A percentile compares a stretch with the other conserved stretches of the same genome.
Evolutionary conservation across 92 coral and sea anemone species (phyloP).

Genomic region (Paramuricea clavata): DNA sequence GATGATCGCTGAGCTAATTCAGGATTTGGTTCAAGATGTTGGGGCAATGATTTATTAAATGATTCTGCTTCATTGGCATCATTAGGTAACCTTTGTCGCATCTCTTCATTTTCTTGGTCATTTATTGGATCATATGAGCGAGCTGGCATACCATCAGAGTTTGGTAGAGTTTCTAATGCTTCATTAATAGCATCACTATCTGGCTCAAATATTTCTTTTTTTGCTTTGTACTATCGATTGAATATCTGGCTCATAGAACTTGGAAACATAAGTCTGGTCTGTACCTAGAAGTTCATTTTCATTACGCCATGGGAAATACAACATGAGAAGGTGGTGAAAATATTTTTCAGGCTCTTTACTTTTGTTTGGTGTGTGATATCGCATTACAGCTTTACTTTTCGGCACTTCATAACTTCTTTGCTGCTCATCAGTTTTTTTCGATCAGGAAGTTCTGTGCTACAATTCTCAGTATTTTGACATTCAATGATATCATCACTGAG

Average conservation of each 20-base stretch:
- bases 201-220: constrained; percentile 68
- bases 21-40: constrained; percentile 49
- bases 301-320: no score
- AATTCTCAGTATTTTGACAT: background rate
- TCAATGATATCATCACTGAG: no score
- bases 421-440: background rate
- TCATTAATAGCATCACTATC: no score
- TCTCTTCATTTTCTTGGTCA: constrained; percentile 63
- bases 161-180: constrained; percentile 57
- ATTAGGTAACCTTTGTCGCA: constrained; percentile 38
- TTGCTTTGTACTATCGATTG: constrained; percentile 64
- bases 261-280: background rate
- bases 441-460: background rate
- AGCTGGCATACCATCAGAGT: constrained; percentile 35
- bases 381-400: no score
- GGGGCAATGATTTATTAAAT: constrained; percentile 52
- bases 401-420: background rate
- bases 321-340: no score
- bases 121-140: no score
- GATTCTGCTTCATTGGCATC: constrained; percentile 20
- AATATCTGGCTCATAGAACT: no score
- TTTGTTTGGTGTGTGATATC: no score
- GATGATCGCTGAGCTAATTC: background rate
- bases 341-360: no score
- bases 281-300: constrained; percentile 8